A percentile compares a stretch with the other conserved stretches of the same genome.
Evolutionary conservation across 2,888 invertebrate genomes (phyloP).

Genomic region (Cyclophora punctaria): DNA sequence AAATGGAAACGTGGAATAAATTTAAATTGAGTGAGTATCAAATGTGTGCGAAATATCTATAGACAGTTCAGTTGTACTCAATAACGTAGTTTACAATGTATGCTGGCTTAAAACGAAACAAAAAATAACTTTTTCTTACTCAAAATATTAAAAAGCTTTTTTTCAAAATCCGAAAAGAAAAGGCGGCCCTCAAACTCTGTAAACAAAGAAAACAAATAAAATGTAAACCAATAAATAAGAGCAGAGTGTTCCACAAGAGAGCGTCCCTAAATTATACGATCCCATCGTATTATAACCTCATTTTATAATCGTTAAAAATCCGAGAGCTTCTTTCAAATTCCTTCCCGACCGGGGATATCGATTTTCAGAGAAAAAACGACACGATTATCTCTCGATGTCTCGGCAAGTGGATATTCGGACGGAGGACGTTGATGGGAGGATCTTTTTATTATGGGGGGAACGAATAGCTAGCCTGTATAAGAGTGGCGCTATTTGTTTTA

Average conservation of each 20-base stretch:
- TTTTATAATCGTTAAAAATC: constrained; percentile 20
- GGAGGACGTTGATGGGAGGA: constrained; percentile 16
- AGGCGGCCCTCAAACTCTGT: too few species aligned
- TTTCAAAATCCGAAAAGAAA: too few species aligned
- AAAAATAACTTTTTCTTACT: too few species aligned
- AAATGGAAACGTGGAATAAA: too few species aligned
- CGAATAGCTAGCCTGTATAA: constrained; percentile 19
- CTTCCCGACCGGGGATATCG: constrained; percentile 9
- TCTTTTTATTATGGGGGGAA: constrained; percentile 21
- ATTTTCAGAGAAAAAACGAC: constrained; percentile 15
- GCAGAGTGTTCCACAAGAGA: too few species aligned
- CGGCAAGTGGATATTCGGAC: constrained; percentile 25
- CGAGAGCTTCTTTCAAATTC: constrained; percentile 16
- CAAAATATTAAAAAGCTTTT: too few species aligned
- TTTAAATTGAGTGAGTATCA: too few species aligned
- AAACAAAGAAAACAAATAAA: constrained; percentile 6
- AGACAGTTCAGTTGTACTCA: too few species aligned
- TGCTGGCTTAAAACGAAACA: too few species aligned
- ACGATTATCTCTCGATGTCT: constrained; percentile 22
- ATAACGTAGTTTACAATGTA: too few species aligned
- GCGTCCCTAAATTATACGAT: constrained; percentile 10
- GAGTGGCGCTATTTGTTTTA: constrained; percentile 15
- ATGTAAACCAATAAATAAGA: constrained; percentile 8
- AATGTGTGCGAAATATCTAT: too few species aligned
- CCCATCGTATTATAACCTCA: constrained; percentile 15